Base-by-base conservation (phyloP, 2,797 vertebrate species). In the Zalophus californianus region DNA sequence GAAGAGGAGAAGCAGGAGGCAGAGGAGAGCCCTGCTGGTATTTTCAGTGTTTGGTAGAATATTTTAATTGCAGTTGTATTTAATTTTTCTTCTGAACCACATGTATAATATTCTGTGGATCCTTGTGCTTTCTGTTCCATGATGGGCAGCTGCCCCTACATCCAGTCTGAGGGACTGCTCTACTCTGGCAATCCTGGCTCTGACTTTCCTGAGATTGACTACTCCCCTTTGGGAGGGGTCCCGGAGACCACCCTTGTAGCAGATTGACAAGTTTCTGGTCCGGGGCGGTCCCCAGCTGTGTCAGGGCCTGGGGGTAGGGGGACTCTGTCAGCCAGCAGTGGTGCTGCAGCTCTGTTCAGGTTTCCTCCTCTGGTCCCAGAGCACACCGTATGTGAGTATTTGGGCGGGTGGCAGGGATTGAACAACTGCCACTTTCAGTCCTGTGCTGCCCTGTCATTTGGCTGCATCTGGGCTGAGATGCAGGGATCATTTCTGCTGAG, bases 361-460 rank as follows among this genome's bases (percentile, higher is more conserved):
- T n/a, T 54, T 27, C 21, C 16, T 54, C 35, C 16, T 12, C 0
- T 66, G 41, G 20, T 27, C 5, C 0, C 21, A 2, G 79, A 82
- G 32, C 12, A 92, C 10, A 73, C n/a, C n/a, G 4, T 89, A 32
- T 86, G 35, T 85, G 90, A 96, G 95, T 94, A 90, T 58, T 96
- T 97, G 44, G 52, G 72, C 96, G 88, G 77, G 90, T 2, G 38
- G 38, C 38, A 38, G 86, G 82, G 79, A 66, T 88, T 98, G 79
- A 92, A 52, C 87, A 83, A 92, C 86, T 92, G 79, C 68, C 70
- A 27, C 16, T 97, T 96, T 92, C 52, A 44, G 20, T 84, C 97
- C 94, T 96, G 90, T 80, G 23, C 88, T 97, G 60, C 48, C 92
- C 93, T 97, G 89, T 66, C 90, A 54, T 83, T 97, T 98, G 97